Base-by-base conservation (phyloP, 2,888 invertebrate genomes). In the Julus scanicus region DNA sequence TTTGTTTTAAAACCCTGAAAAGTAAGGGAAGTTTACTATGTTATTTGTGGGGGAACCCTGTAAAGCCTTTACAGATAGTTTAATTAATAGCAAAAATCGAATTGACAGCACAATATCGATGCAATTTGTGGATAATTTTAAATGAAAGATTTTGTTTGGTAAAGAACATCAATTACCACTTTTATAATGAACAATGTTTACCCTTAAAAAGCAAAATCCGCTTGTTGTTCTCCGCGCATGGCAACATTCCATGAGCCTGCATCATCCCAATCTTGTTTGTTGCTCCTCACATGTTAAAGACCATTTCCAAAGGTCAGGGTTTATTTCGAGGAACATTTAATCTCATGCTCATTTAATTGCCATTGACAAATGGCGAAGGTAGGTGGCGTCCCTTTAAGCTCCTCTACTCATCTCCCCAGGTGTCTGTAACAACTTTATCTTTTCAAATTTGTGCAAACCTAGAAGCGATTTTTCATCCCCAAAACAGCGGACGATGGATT, bases 321-420 rank as follows among this genome's bases (percentile, higher is more conserved):
- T 86, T 86, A 49, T 86, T 86, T 86, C 20, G 44, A 86, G 86
- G 49, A 13, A 37, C 84, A 84, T 84, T 84, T 84, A 40, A 39
- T 40, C 39, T 84, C 84, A 17, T n/a, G 39, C 84, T 57, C 87
- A 57, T 87, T 53, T 87, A 57, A 87, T 87, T 87, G 87, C 87
- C 87, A 57, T 53, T 87, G 87, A 87, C 87, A 87, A 87, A 87
- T 87, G 87, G 87, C 87, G 37, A 87, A 29, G 57, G 87, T 87
- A 87, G 87, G 63, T 44, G 37, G 40, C 37, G 37, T 57, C 20
- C n/a, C 29, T 20, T 37, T 86, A 49, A 44, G 86, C 49, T 29
- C 86, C 86, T 86, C 48, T 29, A 48, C 86, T 63, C 57, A 63
- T 63, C 87, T 87, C 87, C 53, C 53, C 87, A 29, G 87, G 87